Conservation (phyloP, 2,113 vertebrate genomes). For the Tricholaema leucomelas region DNA sequence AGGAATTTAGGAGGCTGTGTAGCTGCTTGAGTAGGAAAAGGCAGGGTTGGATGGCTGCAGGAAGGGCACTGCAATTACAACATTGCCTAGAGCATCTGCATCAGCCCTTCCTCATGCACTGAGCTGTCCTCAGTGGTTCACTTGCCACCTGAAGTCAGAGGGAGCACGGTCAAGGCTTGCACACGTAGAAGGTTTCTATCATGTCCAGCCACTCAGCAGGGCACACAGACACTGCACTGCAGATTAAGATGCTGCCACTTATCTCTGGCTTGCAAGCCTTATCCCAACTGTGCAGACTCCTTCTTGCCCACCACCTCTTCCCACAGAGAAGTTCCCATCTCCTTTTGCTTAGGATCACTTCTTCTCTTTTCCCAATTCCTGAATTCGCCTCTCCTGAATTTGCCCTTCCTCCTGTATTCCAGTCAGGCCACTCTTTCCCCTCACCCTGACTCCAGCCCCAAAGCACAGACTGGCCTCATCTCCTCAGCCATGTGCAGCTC, state of each 20-base stretch:
- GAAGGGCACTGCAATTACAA: no score
- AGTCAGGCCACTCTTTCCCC: background rate
- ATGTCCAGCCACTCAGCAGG: background rate
- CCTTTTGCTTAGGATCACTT: background rate
- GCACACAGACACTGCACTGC: no score
- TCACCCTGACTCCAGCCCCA: background rate
- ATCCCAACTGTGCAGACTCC: background rate
- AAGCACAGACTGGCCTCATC: background rate
- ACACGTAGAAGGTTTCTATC: background rate
- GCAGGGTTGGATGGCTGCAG: background rate
- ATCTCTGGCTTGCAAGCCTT: background rate
- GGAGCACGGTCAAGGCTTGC: background rate
- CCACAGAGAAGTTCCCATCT: background rate
- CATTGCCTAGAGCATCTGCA: accelerated
- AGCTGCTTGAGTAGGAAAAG: background rate
- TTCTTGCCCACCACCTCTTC: background rate
- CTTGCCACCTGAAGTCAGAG: background rate
- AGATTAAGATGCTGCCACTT: background rate
- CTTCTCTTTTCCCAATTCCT: background rate
- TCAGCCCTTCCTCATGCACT: background rate
- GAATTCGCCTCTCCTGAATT: background rate
- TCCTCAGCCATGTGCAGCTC: background rate
- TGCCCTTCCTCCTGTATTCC: background rate
- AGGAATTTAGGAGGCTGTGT: background rate
- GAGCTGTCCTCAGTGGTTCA: background rate